A percentile compares a stretch with the other conserved stretches of the same genome.
Conservation (phyloP, 2,113 vertebrate species). For the Pampusana beccarii region DNA sequence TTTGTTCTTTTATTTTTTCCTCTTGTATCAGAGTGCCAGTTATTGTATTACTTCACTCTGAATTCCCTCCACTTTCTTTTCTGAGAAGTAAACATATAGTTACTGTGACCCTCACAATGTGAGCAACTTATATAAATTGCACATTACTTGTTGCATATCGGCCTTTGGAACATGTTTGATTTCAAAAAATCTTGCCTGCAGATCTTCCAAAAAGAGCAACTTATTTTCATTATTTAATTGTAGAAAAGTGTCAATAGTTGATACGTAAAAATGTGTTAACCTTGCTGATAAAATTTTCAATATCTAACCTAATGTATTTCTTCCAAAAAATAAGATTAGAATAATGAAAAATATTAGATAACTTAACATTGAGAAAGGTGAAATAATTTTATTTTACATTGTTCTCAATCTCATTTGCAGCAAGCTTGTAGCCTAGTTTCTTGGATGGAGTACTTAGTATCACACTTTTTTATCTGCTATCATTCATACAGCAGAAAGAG, state of each 20-base stretch:
- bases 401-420: not conserved
- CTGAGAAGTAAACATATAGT: not conserved
- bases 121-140: not conserved
- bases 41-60: not conserved
- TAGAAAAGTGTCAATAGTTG: not conserved
- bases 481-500: constrained; percentile 33
- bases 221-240: not conserved
- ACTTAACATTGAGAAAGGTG: not conserved
- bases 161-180: not conserved
- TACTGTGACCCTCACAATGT: not conserved
- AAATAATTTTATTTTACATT: not conserved
- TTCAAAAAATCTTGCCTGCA: not conserved
- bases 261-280: not conserved
- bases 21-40: rapidly evolving
- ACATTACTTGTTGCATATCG: not conserved
- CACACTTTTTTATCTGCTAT: constrained; percentile 3
- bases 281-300: not conserved
- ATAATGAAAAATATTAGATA: not conserved
- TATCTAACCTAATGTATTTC: not conserved
- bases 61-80: not conserved
- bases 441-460: not conserved
- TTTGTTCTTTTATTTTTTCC: not conserved
- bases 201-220: not conserved
- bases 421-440: not conserved
- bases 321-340: not conserved